Percentiles rank a stretch among this genome's conserved stretches.
phyloP scores from a whole-genome alignment of 2,888 invertebrate species.

The Thalpophila matura region DNA sequence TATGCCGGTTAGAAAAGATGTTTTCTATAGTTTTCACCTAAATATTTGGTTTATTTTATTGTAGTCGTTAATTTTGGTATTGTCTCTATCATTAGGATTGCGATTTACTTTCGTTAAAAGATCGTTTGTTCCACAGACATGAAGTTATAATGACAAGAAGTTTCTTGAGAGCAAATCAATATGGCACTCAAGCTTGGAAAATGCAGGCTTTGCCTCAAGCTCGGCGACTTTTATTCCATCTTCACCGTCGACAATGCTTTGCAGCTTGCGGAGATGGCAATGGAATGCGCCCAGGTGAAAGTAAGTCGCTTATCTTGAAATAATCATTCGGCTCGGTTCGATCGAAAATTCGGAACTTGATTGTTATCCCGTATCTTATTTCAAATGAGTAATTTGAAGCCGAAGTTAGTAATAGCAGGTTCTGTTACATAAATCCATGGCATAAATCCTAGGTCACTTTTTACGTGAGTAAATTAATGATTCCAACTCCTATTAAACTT shows the following conservation, averaged over 20 bases:
- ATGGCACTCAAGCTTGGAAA: conserved; percentile 90
- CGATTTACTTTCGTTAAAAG: neutral
- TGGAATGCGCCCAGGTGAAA: conserved; percentile 88
- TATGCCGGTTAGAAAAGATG: conserved; percentile 44
- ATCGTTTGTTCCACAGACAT: conserved; percentile 64
- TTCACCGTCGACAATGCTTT: conserved; percentile 87
- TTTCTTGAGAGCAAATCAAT: conserved; percentile 85
- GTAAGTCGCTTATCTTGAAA: conserved; percentile 68
- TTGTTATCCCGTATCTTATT: conserved; percentile 46
- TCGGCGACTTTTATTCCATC: conserved; percentile 89
- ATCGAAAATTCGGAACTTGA: conserved; percentile 14
- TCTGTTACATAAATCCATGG: too few relatives aligned
- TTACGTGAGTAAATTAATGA: too few relatives aligned
- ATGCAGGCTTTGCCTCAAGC: conserved; percentile 90
- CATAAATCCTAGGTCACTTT: too few relatives aligned
- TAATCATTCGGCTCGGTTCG: neutral
- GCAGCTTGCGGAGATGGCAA: conserved; percentile 88
- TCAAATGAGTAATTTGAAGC: conserved; percentile 25
- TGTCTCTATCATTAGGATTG: neutral
- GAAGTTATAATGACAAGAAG: conserved; percentile 81
- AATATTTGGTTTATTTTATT: neutral
- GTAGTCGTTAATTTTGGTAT: neutral
- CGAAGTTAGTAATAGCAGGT: conserved; percentile 4
- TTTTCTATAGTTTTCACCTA: neutral
- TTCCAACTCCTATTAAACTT: too few relatives aligned